phyloP scores from a whole-genome alignment of 2,797 vertebrate species.

The Myotis pilosus region DNA sequence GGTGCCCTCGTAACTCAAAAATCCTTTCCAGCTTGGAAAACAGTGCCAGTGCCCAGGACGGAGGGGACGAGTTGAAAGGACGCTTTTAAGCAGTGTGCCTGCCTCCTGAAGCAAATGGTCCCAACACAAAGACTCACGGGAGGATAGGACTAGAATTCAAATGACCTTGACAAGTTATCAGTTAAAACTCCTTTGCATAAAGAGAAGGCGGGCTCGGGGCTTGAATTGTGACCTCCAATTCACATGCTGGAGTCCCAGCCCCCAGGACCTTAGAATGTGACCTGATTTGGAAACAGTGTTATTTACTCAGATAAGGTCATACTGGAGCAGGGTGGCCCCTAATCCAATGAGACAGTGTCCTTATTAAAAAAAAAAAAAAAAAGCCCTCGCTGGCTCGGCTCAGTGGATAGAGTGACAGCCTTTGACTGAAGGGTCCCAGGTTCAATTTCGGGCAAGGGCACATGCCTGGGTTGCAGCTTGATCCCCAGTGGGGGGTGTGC shows the following conservation, averaged over 20 bases:
- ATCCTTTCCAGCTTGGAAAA: no score
- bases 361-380: not conserved
- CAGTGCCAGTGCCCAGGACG: not conserved
- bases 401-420: not conserved
- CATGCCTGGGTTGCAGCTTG: not conserved
- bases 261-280: not conserved
- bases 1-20: not conserved
- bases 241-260: not conserved
- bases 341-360: no score
- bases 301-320: not conserved
- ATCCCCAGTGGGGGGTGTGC: not conserved
- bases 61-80: not conserved
- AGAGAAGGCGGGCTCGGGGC: not conserved
- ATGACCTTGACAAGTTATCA: not conserved
- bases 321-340: not conserved
- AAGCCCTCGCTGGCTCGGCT: not conserved
- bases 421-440: not conserved
- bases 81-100: not conserved
- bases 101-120: not conserved
- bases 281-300: not conserved
- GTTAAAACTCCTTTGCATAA: not conserved
- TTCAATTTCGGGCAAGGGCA: not conserved
- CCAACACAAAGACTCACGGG: not conserved
- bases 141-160: not conserved
- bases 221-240: not conserved